Base-by-base conservation (phyloP, 2,113 vertebrate genomes). In the Thunnus maccoyii region DNA sequence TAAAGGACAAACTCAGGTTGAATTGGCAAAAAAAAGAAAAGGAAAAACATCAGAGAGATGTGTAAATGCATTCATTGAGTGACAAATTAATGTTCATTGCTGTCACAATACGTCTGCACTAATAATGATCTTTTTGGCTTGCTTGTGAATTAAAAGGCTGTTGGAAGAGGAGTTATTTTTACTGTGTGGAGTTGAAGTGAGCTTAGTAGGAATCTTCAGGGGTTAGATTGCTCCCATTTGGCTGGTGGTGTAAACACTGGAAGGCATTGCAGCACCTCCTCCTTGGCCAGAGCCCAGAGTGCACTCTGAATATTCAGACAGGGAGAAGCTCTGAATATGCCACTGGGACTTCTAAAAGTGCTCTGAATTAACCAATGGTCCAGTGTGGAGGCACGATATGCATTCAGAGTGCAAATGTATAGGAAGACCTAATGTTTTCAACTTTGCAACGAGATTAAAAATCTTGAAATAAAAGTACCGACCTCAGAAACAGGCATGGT, bases 141-240 rank as follows among this genome's bases (percentile, higher is more conserved):
- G 60, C 0, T 9, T 65, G 51, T 66, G 66, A 78, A 83, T 83
- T 72, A 75, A 83, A 84, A 77, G 30, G 25, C 79, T 54, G 18
- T 66, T 14, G 32, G 30, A 80, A 41, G 56, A 16, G 3, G n/a
- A 61, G 69, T 88, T 84, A 80, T 87, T 87, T 86, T 60, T 67
- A 76, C 30, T 5, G 36, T 4, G 65, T 17, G n/a, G 56, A 80
- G 65, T 54, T 63, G 76, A 86, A 75, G 74, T 54, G 64, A 90
- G 68, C 80, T 64, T 18, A 16, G n/a, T 3, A 16, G 58, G 72
- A 76, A 80, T 87, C 88, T 78, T 87, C 2, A 0, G 72, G 66
- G 86, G 72, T 88, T 89, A 69, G 69, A 67, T 47, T 72, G 81
- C 72, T 90, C 83, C 84, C 81, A 72, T 86, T 88, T 84, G 86